phyloP scores from a whole-genome alignment of 1,140 invertebrate genomes.

The Drosophila albomicans region DNA sequence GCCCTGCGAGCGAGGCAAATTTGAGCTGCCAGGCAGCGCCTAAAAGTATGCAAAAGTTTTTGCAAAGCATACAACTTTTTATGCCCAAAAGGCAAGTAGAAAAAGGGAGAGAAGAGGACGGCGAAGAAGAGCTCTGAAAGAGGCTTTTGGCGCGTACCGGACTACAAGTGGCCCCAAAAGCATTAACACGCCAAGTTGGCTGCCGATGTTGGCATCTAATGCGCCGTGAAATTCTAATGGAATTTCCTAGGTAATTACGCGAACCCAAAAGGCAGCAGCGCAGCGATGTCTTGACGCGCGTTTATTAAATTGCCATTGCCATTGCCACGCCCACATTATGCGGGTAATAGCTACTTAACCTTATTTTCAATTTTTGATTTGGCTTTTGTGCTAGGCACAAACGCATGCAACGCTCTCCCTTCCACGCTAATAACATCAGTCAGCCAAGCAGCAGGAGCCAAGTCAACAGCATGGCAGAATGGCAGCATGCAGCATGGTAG shows the following conservation, averaged over 20 bases:
- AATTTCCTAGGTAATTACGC: slow-evolving; percentile 77
- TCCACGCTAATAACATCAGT: slow-evolving; percentile 38
- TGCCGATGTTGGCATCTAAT: slow-evolving; percentile 55
- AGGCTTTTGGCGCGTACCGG: slow-evolving; percentile 9
- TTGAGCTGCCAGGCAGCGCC: slow-evolving; percentile 41
- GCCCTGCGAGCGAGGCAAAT: slow-evolving; percentile 26
- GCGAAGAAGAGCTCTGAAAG: background rate
- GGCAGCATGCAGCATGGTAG: slow-evolving; percentile 30
- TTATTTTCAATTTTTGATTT: slow-evolving; percentile 83
- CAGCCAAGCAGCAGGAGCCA: slow-evolving; percentile 40
- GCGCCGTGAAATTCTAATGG: slow-evolving; percentile 81
- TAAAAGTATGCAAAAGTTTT: slow-evolving; percentile 79
- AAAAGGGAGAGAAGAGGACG: too few relatives aligned
- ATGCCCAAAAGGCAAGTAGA: slow-evolving; percentile 37
- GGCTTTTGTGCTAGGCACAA: slow-evolving; percentile 41
- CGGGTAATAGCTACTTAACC: slow-evolving; percentile 79
- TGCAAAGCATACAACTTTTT: slow-evolving; percentile 55
- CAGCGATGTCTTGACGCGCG: slow-evolving; percentile 24
- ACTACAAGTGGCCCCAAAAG: slow-evolving; percentile 22
- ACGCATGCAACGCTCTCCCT: background rate
- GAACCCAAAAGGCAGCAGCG: slow-evolving; percentile 26
- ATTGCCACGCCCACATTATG: slow-evolving; percentile 54
- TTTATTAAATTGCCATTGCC: slow-evolving; percentile 75
- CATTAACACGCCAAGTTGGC: slow-evolving; percentile 55
- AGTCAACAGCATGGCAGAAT: slow-evolving; percentile 52